Base-by-base conservation (phyloP, 2,113 vertebrate species). In the Carassius carassius region DNA sequence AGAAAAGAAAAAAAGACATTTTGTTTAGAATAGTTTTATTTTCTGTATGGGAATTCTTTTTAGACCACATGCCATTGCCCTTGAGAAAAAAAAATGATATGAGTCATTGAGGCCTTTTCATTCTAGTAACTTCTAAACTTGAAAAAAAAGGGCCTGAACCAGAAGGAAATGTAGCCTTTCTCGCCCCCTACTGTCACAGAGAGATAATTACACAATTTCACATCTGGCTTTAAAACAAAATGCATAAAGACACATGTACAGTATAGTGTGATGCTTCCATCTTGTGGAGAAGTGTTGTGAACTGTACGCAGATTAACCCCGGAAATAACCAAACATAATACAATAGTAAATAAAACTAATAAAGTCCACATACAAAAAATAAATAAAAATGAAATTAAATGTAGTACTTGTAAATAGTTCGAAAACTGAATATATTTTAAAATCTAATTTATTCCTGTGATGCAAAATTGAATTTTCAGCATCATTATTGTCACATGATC, bases 61-160 rank as follows among this genome's bases (percentile, higher is more conserved):
- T 67, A 76, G 29, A 37, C 60, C 49, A n/a, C 70, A 29, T 67
- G n/a, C 51, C 3, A 0, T 6, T 41, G 35, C 21, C 19, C 41
- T n/a, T 32, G 16, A 77, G 58, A 65, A 41, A 7, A 37, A 16
- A n/a, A 2, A 49, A 19, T 17, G 17, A 5, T 47, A 29, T 70
- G 79, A 78, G 63, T 86, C 80, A 82, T 51, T 29, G n/a, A 29
- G 65, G 37, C 73, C 16, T 62, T 47, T 49, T 25, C 60, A 41
- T 78, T 83, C 85, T 60, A 83, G 85, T 78, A 86, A 70, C 75
- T 63, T 86, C 85, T 41, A 12, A 67, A 37, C 3, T 21, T 19
- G 11, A 4, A 37, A 10, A 37, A 11, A 29, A 29, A 12, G 13
- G 17, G 32, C 8, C 13, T 17, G 5, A 79, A 65, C 21, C 21